A percentile compares a stretch with the other conserved stretches of the same genome.
These are phyloP conservation scores for Zelostemma sp. DNA, from an alignment of 1,140 invertebrate genomes.

Conservation along the genomic window DNA sequence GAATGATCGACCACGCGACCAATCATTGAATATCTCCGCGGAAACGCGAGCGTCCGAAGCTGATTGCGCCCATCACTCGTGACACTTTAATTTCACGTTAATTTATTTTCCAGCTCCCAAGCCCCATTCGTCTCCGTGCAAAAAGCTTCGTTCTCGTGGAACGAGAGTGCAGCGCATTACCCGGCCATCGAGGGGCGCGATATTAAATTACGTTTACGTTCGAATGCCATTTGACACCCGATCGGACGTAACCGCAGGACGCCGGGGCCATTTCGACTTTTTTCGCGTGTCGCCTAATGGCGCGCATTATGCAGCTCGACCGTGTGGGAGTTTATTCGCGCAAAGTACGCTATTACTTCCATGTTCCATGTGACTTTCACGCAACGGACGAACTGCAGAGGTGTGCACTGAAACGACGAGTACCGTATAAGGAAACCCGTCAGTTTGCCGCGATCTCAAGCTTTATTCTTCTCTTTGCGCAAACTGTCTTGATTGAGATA, in stretches of 20 bases:
- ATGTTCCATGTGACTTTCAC: slow-evolving; percentile 48
- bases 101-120: slow-evolving; percentile 13
- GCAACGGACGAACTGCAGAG: slow-evolving; percentile 25
- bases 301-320: slow-evolving; percentile 29
- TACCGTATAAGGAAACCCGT: slow-evolving; percentile 48
- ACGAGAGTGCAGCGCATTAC: slow-evolving; percentile 14
- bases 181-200: background rate
- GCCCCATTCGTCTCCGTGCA: slow-evolving; percentile 13
- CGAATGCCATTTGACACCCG: background rate
- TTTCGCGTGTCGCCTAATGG: background rate
- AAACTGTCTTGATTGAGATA: slow-evolving; percentile 50
- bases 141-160: slow-evolving; percentile 20
- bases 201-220: slow-evolving; percentile 27
- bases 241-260: slow-evolving; percentile 3
- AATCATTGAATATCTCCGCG: background rate
- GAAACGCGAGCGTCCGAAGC: slow-evolving; percentile 17
- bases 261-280: slow-evolving; percentile 19
- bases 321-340: slow-evolving; percentile 40
- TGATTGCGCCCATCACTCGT: slow-evolving; percentile 44
- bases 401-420: slow-evolving; percentile 23
- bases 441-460: slow-evolving; percentile 28
- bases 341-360: slow-evolving; percentile 23
- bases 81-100: slow-evolving; percentile 41
- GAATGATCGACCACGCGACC: background rate
- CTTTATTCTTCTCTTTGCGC: slow-evolving; percentile 9